phyloP scores from a whole-genome alignment of 2,797 vertebrate genomes.

The Gila robusta region DNA sequence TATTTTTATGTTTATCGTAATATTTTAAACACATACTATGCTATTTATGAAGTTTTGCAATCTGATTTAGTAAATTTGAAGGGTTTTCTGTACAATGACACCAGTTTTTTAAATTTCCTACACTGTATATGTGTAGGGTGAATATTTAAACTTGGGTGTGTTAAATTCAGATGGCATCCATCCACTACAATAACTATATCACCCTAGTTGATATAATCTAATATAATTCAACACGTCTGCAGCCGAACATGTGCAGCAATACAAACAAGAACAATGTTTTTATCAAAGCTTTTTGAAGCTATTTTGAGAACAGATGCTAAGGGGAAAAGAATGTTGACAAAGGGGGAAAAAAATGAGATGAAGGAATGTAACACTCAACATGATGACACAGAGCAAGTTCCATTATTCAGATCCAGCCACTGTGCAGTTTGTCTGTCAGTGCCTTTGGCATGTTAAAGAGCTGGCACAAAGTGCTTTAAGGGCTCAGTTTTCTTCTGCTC shows the following conservation, averaged over 20 bases:
- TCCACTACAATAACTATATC: background rate
- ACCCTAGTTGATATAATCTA: background rate
- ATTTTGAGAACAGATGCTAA: conserved; percentile 31
- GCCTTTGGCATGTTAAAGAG: conserved; percentile 64
- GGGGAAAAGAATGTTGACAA: conserved; percentile 35
- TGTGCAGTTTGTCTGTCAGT: conserved; percentile 65
- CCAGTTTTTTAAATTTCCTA: too few species aligned
- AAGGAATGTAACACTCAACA: conserved; percentile 39
- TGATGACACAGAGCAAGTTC: conserved; percentile 40
- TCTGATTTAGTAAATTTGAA: too few species aligned
- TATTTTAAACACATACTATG: too few species aligned
- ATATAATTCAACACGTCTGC: background rate
- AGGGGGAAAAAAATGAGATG: background rate
- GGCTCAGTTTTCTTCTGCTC: conserved; percentile 64
- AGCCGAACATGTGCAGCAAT: background rate
- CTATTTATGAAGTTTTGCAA: too few species aligned
- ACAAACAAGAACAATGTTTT: conserved; percentile 29
- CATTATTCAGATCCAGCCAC: conserved; percentile 57
- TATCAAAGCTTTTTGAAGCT: conserved; percentile 38
- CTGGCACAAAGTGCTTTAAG: conserved; percentile 63
- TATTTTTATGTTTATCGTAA: too few species aligned
- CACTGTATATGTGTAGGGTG: too few species aligned
- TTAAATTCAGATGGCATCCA: background rate
- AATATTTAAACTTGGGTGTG: too few species aligned
- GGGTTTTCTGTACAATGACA: too few species aligned